phyloP scores from a whole-genome alignment of 2,113 vertebrate species.

The Solea solea region DNA sequence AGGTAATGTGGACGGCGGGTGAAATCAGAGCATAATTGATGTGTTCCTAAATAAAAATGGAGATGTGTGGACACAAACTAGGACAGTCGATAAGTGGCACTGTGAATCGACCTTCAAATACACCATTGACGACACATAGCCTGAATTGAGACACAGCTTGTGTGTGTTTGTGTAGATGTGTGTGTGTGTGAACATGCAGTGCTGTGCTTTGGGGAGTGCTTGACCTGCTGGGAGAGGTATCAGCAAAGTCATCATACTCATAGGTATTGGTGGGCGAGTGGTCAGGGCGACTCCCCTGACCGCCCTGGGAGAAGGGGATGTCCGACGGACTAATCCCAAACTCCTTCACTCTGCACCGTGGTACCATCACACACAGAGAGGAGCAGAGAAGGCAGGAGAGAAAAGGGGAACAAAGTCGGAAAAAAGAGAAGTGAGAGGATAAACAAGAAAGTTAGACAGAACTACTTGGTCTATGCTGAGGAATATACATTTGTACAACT shows the following conservation, averaged over 20 bases:
- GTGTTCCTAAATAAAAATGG: too few species aligned
- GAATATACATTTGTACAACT: constrained; percentile 7
- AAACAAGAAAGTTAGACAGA: constrained; percentile 63
- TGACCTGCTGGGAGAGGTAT: constrained; percentile 92
- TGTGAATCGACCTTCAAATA: too few species aligned
- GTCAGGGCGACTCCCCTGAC: constrained; percentile 92
- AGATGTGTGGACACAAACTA: too few species aligned
- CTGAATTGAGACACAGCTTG: background rate
- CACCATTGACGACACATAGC: background rate
- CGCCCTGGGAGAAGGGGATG: constrained; percentile 98
- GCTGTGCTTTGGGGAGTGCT: constrained; percentile 68
- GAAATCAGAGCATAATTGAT: too few species aligned
- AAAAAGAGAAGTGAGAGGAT: constrained; percentile 49
- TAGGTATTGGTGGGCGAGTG: constrained; percentile 93
- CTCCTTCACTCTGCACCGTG: constrained; percentile 97
- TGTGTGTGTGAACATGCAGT: constrained; percentile 27
- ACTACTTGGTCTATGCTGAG: constrained; percentile 48
- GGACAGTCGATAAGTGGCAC: too few species aligned
- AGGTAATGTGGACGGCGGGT: too few species aligned
- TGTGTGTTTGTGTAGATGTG: constrained; percentile 11
- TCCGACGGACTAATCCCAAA: constrained; percentile 99
- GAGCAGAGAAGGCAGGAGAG: constrained; percentile 44
- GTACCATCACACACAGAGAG: constrained; percentile 62
- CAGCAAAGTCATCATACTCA: constrained; percentile 95
- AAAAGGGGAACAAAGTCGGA: constrained; percentile 54